Base-by-base conservation (phyloP, 2,113 vertebrate genomes). In the Corydoras maculifer region DNA sequence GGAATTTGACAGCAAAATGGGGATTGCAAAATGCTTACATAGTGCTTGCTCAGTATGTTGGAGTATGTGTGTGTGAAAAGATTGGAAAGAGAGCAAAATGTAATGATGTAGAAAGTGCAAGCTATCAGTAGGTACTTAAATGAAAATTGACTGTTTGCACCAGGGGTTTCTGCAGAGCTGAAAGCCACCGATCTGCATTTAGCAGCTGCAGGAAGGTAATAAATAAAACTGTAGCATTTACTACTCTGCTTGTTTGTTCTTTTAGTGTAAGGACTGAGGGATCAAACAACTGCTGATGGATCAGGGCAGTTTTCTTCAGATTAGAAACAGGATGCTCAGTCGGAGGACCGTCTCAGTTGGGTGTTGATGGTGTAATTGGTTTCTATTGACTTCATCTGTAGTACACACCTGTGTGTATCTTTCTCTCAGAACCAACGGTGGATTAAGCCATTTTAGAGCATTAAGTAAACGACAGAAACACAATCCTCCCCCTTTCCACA, bases 321-420 rank as follows among this genome's bases (percentile, higher is more conserved):
- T 43, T 43, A 43, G 35, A 43, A 43, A 43, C 7, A 43, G 35
- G 35, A 82, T 80, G 76, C 72, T 76, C 50, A 1, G 75, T 78
- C 75, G 50, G n/a, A 18, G 49, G 58, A 49, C 43, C 73, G 77
- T 80, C 81, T 72, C 85, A 85, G 85, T 77, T 85, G 86, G 77
- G 75, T 77, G 72, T 66, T 48, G 54, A 75, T 48, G 78, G 59
- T 78, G 43, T 83, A 84, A 85, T 86, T 86, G 78, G 73, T 79
- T 82, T 82, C 79, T 74, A 75, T 55, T 68, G 79, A 76, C 70
- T 79, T 60, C 54, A 66, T 65, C 73, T 64, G 68, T 73, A 65
- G 3, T 59, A 25, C 62, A 78, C 85, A 86, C 81, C 82, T 85
- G 82, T 77, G 80, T 65, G 55, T 77, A 69, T 31, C 61, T 60